A percentile compares a stretch with the other conserved stretches of the same genome.
These are phyloP conservation scores for Emys orbicularis DNA, from an alignment of 2,797 vertebrate genomes.

Conservation along the genomic window DNA sequence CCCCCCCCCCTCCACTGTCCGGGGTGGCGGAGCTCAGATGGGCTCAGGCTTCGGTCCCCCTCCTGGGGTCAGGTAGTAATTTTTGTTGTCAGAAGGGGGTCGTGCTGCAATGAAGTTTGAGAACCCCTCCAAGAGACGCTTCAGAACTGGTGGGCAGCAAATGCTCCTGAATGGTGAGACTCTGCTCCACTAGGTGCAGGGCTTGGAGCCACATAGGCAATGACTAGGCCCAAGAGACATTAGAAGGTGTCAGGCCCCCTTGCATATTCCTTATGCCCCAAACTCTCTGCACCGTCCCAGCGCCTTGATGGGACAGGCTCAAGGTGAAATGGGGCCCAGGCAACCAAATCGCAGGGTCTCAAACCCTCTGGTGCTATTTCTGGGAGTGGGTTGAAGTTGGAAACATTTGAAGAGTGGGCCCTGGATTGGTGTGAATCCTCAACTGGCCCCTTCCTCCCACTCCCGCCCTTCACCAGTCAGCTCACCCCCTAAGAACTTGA, in stretches of 20 bases:
- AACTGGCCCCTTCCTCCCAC: background rate
- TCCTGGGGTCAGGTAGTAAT: no score
- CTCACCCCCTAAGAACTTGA: background rate
- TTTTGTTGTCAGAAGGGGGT: no score
- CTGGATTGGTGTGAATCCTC: background rate
- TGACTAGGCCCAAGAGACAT: background rate
- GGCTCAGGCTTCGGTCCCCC: no score
- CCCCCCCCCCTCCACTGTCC: no score
- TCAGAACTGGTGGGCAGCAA: background rate
- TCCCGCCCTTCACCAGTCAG: background rate
- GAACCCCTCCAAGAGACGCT: background rate
- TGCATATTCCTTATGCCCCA: background rate
- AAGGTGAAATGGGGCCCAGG: background rate
- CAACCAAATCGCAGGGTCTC: fast-evolving
- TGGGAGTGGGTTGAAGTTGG: background rate
- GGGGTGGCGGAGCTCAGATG: no score
- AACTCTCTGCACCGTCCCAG: background rate
- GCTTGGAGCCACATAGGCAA: background rate
- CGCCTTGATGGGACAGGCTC: fast-evolving
- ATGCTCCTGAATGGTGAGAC: background rate
- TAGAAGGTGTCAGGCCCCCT: background rate
- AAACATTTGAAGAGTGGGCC: background rate
- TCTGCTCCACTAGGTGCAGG: background rate
- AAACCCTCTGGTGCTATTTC: background rate
- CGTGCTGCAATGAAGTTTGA: no score